Base-by-base conservation (phyloP, 2,888 invertebrate species). In the Drosophila putrida region DNA sequence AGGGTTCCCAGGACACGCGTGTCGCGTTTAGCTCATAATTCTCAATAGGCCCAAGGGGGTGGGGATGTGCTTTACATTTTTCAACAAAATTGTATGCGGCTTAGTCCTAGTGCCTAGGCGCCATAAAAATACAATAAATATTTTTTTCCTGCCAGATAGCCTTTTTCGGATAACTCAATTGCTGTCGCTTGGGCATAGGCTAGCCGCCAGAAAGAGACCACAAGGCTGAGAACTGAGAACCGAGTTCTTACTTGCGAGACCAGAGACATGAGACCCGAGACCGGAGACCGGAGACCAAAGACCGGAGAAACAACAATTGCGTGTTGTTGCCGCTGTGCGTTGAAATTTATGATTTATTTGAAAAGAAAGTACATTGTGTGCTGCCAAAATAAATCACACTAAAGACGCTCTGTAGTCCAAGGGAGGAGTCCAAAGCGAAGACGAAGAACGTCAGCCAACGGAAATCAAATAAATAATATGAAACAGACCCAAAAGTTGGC, bases 271-370 rank as follows among this genome's bases (percentile, higher is more conserved):
- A 55, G 10, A 15, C 15, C 6, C 13, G 36, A 46, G 35, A 35
- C 44, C 27, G 11, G 41, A 39, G 28, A 28, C 10, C 53, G 11
- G 41, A 39, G 28, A 28, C 10, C 53, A 39, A 28, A 4, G 27
- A 31, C 33, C 20, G 27, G n/a, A 66, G 54, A 35, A 59, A 69
- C 57, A 81, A 65, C 62, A 66, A 72, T 67, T 74, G 73, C 63
- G 64, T 64, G 57, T 68, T 70, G 75, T 61, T 68, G 62, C 73
- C 53, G 73, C 82, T 69, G 64, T 80, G 82, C 75, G 89, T 81
- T 81, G 90, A 89, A 88, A 87, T 87, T 88, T 87, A 89, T 87
- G 87, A 87, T 87, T 87, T 89, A 89, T 87, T 87, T 88, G 81
- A 80, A 78, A 80, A 70, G 75, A 85, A 88, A 88, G 88, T 89